Base-by-base conservation (phyloP, 2,888 invertebrate genomes). In the Odontothrips loti region DNA sequence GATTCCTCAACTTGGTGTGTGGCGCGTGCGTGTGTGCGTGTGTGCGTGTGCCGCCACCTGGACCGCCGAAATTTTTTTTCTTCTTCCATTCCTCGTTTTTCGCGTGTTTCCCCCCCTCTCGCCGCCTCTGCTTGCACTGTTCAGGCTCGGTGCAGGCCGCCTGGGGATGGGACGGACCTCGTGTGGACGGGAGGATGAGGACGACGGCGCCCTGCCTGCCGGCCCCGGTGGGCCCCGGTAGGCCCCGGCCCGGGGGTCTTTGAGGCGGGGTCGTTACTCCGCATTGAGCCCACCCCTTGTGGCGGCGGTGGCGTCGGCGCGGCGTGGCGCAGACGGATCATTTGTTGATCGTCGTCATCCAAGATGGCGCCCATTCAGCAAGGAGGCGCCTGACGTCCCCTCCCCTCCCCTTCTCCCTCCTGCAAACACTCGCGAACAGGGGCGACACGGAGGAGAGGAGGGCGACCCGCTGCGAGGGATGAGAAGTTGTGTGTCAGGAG, bases 301-400 rank as follows among this genome's bases (percentile, higher is more conserved):
- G 34, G 34, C 6, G 34, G 34, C 34, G 34, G 34, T 6, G 34
- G 34, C 34, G 34, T 11, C 58, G 58, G 58, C 58, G 58, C 58
- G 58, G 58, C 58, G 58, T 11, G 58, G 58, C 58, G 58, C 17
- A 20, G 68, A 75, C 68, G 68, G 68, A 27, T 75, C 68, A 75
- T 75, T 75, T 75, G 68, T 75, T 75, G 68, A 75, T 75, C 68
- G 68, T 12, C 68, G 27, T 75, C 68, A 75, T 23, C 68, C 68
- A 75, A 75, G 68, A 75, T 75, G 68, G 68, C 68, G 68, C 68
- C 68, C 27, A 75, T 75, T 75, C 23, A 20, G 51, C 51, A 10
- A 20, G 51, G 51, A 17, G 51, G 58, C 58, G 58, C 58, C 58
- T 43, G 34, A 6, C 34, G 34, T 6, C 34, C 34, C 34, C 34